Base-by-base conservation (phyloP, 30 jellyfish, hydroid and myxozoan species). In the Aurelia coerulea region DNA sequence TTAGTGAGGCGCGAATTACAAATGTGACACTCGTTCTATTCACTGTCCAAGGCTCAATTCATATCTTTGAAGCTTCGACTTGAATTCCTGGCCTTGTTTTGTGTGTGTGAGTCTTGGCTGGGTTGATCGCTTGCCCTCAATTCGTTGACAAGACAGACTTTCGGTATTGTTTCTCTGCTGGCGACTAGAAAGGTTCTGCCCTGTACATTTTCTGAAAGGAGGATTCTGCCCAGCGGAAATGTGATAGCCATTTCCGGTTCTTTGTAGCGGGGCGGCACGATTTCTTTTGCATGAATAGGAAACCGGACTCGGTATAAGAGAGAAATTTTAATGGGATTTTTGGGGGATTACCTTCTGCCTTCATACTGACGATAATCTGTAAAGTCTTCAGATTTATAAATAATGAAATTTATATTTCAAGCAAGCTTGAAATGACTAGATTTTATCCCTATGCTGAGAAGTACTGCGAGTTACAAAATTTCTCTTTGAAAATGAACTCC, bases 141-240 rank as follows among this genome's bases (percentile, higher is more conserved):
- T 83, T 69, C 86, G 37, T 29, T 50, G 67, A 64, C 79, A 67
- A 73, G 64, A 62, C 83, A 73, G 85, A 87, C 69, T 66, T 60
- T 68, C 78, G 50, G 84, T 81, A 84, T 84, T 84, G 93, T 84
- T 74, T 73, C 74, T 60, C 93, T 54, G 80, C 74, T 84, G 93
- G 88, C 88, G 73, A 60, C 34, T 62, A 50, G 86, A 62, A 53
- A 53, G 64, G 93, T 39, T 52, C 93, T 72, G 93, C 88, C 93
- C 93, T 37, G 93, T 54, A 68, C 68, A 39, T 73, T 46, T 46
- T 58, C 76, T 41, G 83, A 83, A 73, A 59, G 93, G 87, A 73
- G 93, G 65, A 84, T 84, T 84, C 93, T 65, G 46, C 79, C 17
- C 85, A 71, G 93, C 93, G 93, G 93, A 84, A 84, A 84, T 78